These are phyloP conservation scores for Trachelus tabidus DNA, from an alignment of 2,888 invertebrate genomes.

Conservation along the genomic window DNA sequence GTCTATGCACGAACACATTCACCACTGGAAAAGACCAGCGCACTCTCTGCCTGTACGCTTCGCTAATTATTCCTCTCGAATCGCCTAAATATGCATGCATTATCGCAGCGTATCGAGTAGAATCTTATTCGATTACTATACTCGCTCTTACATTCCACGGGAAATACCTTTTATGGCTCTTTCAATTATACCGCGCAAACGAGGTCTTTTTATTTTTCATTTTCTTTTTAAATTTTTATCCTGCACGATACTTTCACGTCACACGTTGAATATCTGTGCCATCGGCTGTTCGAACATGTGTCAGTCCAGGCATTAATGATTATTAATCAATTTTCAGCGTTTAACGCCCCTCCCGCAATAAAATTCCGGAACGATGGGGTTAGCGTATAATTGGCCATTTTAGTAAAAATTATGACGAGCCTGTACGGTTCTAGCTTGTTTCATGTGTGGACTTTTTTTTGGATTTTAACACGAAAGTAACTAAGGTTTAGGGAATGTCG, in stretches of 20 bases:
- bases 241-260: neutral
- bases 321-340: constrained; percentile 53
- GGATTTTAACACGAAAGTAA: neutral
- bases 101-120: constrained; percentile 29
- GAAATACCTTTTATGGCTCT: constrained; percentile 2
- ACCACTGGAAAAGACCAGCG: neutral
- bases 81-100: constrained; percentile 56
- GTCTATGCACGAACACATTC: neutral
- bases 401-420: constrained; percentile 38
- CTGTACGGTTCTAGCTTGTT: neutral
- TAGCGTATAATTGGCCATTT: constrained; percentile 49
- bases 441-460: neutral
- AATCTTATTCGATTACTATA: constrained; percentile 6
- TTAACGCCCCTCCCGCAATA: constrained; percentile 42
- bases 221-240: neutral
- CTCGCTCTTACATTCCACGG: neutral
- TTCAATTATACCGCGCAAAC: constrained; percentile 18
- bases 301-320: constrained; percentile 45
- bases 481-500: neutral
- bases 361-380: constrained; percentile 47
- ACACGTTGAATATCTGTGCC: neutral
- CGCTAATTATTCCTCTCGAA: constrained; percentile 56
- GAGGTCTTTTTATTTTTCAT: constrained; percentile 25
- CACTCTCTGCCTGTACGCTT: constrained; percentile 14
- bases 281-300: constrained; percentile 34